A percentile compares a stretch with the other conserved stretches of the same genome.
Evolutionary conservation across 30 jellyfish, hydroid and myxozoan genomes (phyloP).

Genomic region (Aurelia sp.): DNA sequence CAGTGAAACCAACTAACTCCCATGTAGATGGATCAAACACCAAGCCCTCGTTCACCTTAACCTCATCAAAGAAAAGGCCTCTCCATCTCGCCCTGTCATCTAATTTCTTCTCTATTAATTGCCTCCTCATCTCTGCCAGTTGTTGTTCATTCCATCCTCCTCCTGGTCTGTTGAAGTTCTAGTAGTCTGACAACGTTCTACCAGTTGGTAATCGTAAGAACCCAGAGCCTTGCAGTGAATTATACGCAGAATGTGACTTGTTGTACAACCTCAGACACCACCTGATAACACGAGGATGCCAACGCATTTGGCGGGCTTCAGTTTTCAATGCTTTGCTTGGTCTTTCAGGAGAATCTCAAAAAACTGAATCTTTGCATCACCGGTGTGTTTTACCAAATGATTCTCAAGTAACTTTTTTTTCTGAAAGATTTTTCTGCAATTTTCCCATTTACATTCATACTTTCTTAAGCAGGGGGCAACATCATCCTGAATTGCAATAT

Average conservation of each 20-base stretch:
- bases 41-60: slow-evolving; percentile 7
- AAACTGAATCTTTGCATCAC: neutral
- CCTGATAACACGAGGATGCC: slow-evolving; percentile 15
- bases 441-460: slow-evolving; percentile 1
- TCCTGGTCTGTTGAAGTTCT: too few relatives aligned
- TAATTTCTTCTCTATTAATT: neutral
- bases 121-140: too few relatives aligned
- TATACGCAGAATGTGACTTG: slow-evolving; percentile 15
- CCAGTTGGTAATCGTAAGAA: too few relatives aligned
- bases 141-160: too few relatives aligned
- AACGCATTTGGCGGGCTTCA: slow-evolving; percentile 13
- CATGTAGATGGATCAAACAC: neutral
- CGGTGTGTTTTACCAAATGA: slow-evolving; percentile 7
- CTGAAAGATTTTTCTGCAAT: neutral
- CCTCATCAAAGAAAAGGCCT: slow-evolving; percentile 12
- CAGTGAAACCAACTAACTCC: slow-evolving; percentile 23
- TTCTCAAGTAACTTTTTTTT: slow-evolving; percentile 9
- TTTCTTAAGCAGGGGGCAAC: neutral
- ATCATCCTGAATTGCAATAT: neutral
- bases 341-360: slow-evolving; percentile 10
- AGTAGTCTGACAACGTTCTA: too few relatives aligned
- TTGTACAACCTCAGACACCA: slow-evolving; percentile 8
- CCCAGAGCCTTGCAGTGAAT: neutral
- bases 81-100: neutral
- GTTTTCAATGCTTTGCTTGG: slow-evolving; percentile 9